A percentile compares a stretch with the other conserved stretches of the same genome.
These are phyloP conservation scores for Catocala sponsa DNA, from an alignment of 2,888 invertebrate genomes.

Conservation along the genomic window DNA sequence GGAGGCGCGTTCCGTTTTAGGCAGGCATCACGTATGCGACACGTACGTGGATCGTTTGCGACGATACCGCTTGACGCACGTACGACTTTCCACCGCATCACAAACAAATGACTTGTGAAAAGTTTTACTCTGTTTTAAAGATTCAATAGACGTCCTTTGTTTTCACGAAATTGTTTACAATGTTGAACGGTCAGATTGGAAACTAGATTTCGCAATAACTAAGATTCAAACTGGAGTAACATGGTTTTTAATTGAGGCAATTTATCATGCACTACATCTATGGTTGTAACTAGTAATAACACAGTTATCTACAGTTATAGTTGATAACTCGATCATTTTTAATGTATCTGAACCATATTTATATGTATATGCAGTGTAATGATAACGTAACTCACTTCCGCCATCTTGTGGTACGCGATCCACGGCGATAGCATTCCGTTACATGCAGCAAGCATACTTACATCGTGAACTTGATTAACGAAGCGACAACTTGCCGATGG, in stretches of 20 bases:
- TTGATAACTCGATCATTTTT: constrained; percentile 31
- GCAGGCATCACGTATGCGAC: constrained; percentile 73
- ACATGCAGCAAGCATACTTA: constrained; percentile 48
- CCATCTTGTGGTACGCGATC: constrained; percentile 49
- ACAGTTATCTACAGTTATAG: constrained; percentile 16
- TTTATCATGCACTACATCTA: constrained; percentile 13
- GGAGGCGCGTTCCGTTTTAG: constrained; percentile 72
- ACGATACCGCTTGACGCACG: constrained; percentile 59
- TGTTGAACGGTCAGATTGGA: not conserved
- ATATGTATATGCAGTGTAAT: constrained; percentile 43
- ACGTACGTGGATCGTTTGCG: constrained; percentile 71
- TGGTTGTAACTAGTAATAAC: not conserved
- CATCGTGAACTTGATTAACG: constrained; percentile 56
- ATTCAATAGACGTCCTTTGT: constrained; percentile 37
- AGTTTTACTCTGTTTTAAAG: constrained; percentile 54
- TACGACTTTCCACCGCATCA: constrained; percentile 78
- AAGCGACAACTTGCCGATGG: constrained; percentile 48
- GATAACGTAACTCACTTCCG: constrained; percentile 54
- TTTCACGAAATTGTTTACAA: constrained; percentile 4
- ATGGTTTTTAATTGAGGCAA: constrained; percentile 8
- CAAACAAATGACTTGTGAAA: constrained; percentile 65
- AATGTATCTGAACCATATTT: constrained; percentile 39
- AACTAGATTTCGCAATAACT: constrained; percentile 2
- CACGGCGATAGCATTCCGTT: constrained; percentile 69
- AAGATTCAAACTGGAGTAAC: constrained; percentile 2